These are phyloP conservation scores for Papilio dardanus DNA, from an alignment of 1,140 invertebrate species.

Conservation along the genomic window DNA sequence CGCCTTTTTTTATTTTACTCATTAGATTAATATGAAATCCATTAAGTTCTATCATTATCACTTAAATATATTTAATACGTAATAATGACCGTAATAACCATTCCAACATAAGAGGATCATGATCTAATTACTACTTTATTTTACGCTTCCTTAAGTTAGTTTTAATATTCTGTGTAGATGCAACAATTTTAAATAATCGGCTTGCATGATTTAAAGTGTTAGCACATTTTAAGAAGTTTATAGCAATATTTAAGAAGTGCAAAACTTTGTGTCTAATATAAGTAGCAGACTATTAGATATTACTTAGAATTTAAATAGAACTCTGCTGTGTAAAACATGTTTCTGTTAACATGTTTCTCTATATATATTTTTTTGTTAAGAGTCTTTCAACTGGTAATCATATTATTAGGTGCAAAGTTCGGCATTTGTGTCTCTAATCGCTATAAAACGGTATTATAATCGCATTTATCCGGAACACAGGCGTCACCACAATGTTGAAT, in stretches of 20 bases:
- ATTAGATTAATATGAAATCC: conserved; percentile 18
- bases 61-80: not conserved
- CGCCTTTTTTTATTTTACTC: conserved; percentile 41
- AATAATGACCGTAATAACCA: not conserved
- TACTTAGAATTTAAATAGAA: not conserved
- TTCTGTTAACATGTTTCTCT: no score
- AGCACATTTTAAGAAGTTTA: conserved; percentile 7
- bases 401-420: not conserved
- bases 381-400: not conserved
- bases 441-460: conserved; percentile 8
- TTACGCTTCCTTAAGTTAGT: conserved; percentile 16
- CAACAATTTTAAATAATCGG: not conserved
- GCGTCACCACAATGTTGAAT: conserved; percentile 98
- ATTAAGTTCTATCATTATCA: conserved; percentile 20
- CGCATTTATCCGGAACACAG: conserved; percentile 72
- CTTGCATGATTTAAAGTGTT: not conserved
- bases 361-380: not conserved
- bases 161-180: not conserved
- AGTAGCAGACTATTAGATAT: not conserved
- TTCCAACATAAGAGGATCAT: not conserved
- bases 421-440: not conserved
- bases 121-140: conserved; percentile 16
- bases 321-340: not conserved
- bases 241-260: not conserved
- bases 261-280: conserved; percentile 8